Percentiles rank a stretch among this genome's conserved stretches.
phyloP scores from a whole-genome alignment of 2,888 invertebrate genomes.

The Caenorhabditis japonica region DNA sequence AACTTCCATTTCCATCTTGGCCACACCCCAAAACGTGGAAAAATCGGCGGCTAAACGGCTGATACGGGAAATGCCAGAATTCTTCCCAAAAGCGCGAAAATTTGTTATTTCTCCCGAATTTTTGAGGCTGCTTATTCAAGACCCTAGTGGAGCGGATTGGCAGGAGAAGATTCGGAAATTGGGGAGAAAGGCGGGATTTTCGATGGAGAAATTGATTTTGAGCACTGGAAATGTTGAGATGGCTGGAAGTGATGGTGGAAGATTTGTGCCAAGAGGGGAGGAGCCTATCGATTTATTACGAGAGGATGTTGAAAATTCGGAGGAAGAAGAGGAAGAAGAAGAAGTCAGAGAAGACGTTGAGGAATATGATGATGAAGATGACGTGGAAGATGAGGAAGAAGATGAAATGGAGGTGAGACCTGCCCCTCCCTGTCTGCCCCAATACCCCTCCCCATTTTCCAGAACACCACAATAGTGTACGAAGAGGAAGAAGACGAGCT shows the following conservation, averaged over 20 bases:
- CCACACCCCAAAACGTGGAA: constrained; percentile 14
- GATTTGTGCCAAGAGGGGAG: constrained; percentile 22
- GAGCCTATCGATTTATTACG: constrained; percentile 5
- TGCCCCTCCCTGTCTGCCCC: not conserved
- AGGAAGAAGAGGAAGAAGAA: constrained; percentile 19
- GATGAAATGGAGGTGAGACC: constrained; percentile 1
- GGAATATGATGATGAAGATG: constrained; percentile 4
- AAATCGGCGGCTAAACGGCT: constrained; percentile 11
- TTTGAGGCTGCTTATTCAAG: constrained; percentile 11
- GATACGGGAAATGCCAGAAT: constrained; percentile 9
- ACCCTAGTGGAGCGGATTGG: constrained; percentile 10
- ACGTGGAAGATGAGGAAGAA: constrained; percentile 11
- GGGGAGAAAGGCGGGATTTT: constrained; percentile 9
- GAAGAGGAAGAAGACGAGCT: constrained; percentile 34
- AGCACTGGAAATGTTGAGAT: constrained; percentile 6
- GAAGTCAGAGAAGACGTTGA: constrained; percentile 7
- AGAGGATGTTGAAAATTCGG: not conserved
- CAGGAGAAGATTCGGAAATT: constrained; percentile 21
- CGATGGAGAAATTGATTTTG: constrained; percentile 16
- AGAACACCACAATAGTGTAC: constrained; percentile 14
- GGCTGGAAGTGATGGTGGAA: not conserved
- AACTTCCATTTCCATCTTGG: constrained; percentile 23
- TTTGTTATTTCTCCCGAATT: constrained; percentile 20
- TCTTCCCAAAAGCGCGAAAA: constrained; percentile 11
- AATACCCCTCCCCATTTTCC: constrained; percentile 4